Conservation (phyloP, 1,140 invertebrate species). For the Melanaphis sacchari region DNA sequence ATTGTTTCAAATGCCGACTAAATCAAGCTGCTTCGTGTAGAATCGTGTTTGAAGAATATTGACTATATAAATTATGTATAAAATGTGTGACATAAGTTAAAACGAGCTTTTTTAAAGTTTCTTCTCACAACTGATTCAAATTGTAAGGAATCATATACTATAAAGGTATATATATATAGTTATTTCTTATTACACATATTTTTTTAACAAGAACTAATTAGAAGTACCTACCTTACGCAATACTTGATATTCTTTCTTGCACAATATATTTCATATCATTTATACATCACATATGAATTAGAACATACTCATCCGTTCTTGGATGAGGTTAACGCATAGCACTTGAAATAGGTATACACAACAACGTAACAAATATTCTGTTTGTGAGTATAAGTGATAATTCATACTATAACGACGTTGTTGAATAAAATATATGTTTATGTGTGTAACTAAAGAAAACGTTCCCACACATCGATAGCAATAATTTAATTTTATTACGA, state of each 20-base stretch:
- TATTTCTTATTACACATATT: too few species aligned
- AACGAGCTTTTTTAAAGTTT: neutral
- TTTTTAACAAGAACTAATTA: neutral
- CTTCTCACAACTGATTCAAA: neutral
- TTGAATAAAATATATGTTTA: neutral
- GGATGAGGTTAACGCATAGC: neutral
- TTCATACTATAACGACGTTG: neutral
- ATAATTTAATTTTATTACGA: conserved; percentile 23
- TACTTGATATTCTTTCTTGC: neutral
- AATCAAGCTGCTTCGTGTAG: neutral
- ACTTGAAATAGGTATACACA: neutral
- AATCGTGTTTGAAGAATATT: neutral
- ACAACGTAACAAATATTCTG: neutral
- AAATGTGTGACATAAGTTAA: too few species aligned
- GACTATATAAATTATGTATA: neutral
- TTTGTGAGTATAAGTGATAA: conserved; percentile 13
- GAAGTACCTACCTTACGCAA: neutral
- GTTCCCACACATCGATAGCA: conserved; percentile 19
- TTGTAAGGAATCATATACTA: neutral
- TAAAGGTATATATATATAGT: neutral
- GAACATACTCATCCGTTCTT: neutral
- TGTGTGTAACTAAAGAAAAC: neutral
- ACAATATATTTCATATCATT: neutral
- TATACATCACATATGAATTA: neutral
- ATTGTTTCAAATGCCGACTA: neutral